Evolutionary conservation across 2,797 vertebrate species (phyloP).

Genomic region (Onychomys torridus): DNA sequence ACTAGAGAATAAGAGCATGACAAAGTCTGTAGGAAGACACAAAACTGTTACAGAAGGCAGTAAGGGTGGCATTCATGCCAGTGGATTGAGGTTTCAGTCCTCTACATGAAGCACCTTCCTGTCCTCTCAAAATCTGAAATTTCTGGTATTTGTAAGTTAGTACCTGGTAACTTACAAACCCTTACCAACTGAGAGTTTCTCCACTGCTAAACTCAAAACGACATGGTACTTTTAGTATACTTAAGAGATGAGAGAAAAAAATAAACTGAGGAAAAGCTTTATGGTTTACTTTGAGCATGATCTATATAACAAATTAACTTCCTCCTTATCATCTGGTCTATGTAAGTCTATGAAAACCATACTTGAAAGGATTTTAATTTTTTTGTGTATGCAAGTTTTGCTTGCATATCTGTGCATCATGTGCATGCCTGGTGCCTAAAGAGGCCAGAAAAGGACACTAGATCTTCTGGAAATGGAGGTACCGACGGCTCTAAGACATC

Average conservation of each 20-base stretch:
- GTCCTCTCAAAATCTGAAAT: background rate
- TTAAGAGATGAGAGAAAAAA: background rate
- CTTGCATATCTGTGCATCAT: background rate
- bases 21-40: background rate
- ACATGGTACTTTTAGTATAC: slow-evolving; percentile 11
- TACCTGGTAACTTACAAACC: background rate
- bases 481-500: background rate
- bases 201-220: background rate
- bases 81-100: background rate
- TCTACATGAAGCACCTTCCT: background rate
- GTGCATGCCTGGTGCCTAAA: background rate
- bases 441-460: background rate
- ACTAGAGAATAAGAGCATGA: background rate
- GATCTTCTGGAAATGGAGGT: background rate
- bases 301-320: background rate
- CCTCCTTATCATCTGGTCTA: background rate
- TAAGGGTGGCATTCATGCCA: background rate
- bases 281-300: background rate
- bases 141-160: background rate
- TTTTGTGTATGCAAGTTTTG: background rate
- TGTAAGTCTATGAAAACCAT: background rate
- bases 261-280: background rate
- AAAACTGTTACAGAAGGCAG: background rate
- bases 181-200: background rate
- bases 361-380: background rate